phyloP scores from a whole-genome alignment of 2,113 vertebrate species.

The Isurus oxyrinchus region DNA sequence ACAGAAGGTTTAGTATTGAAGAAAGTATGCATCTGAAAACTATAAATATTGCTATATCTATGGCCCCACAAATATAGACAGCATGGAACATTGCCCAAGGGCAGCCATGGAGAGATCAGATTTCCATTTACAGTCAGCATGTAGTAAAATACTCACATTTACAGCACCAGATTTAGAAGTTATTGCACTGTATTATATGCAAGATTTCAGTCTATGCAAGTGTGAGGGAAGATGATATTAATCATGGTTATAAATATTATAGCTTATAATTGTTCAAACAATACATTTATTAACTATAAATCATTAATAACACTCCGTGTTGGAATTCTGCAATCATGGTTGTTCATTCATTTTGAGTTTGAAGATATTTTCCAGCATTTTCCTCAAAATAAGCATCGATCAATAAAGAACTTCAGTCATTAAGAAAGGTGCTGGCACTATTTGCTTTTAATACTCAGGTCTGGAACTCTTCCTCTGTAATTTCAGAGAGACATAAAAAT shows the following conservation, averaged over 20 bases:
- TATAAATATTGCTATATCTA: not conserved
- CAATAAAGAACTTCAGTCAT: no score
- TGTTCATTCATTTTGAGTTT: not conserved
- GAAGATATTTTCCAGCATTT: no score
- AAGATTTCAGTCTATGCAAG: not conserved
- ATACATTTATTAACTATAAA: not conserved
- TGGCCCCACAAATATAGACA: not conserved
- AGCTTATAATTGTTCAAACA: not conserved
- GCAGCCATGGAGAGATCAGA: not conserved
- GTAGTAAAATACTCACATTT: not conserved
- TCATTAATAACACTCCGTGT: not conserved
- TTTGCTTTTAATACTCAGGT: no score
- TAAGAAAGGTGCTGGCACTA: no score
- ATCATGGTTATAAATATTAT: not conserved
- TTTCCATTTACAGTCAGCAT: not conserved
- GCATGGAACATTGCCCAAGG: not conserved
- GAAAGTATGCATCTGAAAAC: not conserved
- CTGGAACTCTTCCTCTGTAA: no score
- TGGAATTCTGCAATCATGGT: not conserved
- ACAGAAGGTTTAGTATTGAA: not conserved
- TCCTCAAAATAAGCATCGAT: no score
- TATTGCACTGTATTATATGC: not conserved
- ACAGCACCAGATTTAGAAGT: not conserved
- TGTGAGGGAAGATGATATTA: not conserved
- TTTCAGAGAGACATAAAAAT: no score